Base-by-base conservation (phyloP, 1,140 invertebrate species). In the Physella acuta region DNA sequence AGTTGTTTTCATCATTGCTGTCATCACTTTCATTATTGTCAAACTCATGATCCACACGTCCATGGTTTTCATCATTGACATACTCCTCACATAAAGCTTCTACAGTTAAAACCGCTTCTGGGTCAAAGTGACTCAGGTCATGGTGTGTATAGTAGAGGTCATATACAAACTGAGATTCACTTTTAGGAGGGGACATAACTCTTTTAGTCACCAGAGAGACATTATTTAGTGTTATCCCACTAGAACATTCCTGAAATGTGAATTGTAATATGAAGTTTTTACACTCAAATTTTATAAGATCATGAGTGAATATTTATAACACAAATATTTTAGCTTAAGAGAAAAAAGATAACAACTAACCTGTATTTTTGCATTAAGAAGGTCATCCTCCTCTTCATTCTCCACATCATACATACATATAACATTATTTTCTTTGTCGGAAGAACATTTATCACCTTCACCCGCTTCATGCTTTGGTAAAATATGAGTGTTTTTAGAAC, bases 1-100 rank as follows among this genome's bases (percentile, higher is more conserved):
- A 84, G 73, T 84, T 84, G 55, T 60, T 70, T 59, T 84, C 82
- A 58, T 79, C 81, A 73, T 84, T 82, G 63, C 78, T 79, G 66
- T 83, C 81, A 71, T 82, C 80, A 51, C 81, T 79, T 64, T 82
- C 80, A 68, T 84, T 79, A 37, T 73, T 77, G 53, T 81, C 80
- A 14, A 76, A 66, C 14, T 79, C 74, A 33, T 73, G 68, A 51
- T 76, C 71, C 20, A 67, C 66, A 60, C 44, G 49, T 24, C 74
- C 73, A 26, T 65, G 63, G 17, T 68, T 51, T 14, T 66, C 66
- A 4, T 75, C 72, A 49, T 59, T 39, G 31, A 74, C 58, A 2
- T 73, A 55, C 39, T 78, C 75, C 58, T 81, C 75, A 17, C 68
- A 61, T 16, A 74, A 58, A 1, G 78, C 75, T 66, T 82, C 74